These are phyloP conservation scores for Lithodes maja DNA, from an alignment of 2,888 invertebrate genomes.

Conservation along the genomic window DNA sequence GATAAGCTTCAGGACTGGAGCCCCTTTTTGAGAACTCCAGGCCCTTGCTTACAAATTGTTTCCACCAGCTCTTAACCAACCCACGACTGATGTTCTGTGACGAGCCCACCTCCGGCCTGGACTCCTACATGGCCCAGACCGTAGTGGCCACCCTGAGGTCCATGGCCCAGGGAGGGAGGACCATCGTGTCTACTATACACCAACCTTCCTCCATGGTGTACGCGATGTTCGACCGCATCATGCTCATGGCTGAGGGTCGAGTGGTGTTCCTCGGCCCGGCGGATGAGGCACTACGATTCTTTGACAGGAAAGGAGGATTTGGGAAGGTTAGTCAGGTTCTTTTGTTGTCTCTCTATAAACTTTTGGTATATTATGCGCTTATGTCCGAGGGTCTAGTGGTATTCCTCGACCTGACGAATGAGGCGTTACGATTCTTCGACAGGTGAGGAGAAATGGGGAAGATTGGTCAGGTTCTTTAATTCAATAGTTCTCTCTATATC, in stretches of 20 bases:
- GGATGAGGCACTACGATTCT: conserved; percentile 86
- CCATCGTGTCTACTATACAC: conserved; percentile 94
- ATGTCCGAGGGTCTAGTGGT: no score
- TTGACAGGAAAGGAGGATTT: conserved; percentile 87
- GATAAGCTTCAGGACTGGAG: no score
- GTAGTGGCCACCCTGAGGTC: conserved; percentile 86
- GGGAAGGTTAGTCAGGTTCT: no score
- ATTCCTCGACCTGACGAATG: no score
- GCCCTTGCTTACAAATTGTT: no score
- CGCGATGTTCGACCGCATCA: conserved; percentile 90
- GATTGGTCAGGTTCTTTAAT: no score
- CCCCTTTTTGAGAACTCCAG: no score
- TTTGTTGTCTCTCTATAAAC: no score
- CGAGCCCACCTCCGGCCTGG: conserved; percentile 97
- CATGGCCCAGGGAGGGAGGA: conserved; percentile 82
- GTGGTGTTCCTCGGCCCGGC: conserved; percentile 88
- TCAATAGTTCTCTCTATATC: no score
- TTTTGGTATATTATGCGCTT: no score
- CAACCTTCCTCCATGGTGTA: conserved; percentile 94
- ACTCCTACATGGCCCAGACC: conserved; percentile 97
- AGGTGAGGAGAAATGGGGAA: no score
- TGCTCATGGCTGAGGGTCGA: conserved; percentile 93
- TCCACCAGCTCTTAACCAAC: conserved; percentile 93
- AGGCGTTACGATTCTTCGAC: no score
- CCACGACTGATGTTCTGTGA: conserved; percentile 94